Percentiles rank a stretch among this genome's conserved stretches.
Conservation (phyloP, 2,797 vertebrate genomes). For the Rhinophrynus dorsalis region DNA sequence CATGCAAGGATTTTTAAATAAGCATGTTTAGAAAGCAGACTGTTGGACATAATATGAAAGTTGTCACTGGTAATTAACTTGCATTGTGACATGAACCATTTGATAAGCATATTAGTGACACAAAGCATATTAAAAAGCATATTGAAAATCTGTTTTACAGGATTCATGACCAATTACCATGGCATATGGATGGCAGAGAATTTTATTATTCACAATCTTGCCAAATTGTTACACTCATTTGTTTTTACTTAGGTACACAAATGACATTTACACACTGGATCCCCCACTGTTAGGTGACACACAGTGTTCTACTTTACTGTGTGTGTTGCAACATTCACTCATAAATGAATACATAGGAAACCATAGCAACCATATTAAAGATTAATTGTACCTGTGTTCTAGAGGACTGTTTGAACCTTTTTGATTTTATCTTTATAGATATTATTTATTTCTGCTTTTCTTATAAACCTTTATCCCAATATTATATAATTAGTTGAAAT, state of each 20-base stretch:
- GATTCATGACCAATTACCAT: conserved; percentile 9
- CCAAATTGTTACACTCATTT: conserved; percentile 11
- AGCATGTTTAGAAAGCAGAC: too few relatives aligned
- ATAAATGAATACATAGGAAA: conserved; percentile 6
- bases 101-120: background rate
- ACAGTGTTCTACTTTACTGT: background rate
- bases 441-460: too few relatives aligned
- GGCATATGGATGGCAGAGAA: background rate
- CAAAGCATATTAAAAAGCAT: background rate
- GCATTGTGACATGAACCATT: background rate
- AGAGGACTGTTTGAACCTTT: too few relatives aligned
- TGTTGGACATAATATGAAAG: background rate
- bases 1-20: too few relatives aligned
- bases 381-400: background rate
- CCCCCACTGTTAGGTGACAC: conserved; percentile 6
- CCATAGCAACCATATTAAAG: conserved; percentile 22
- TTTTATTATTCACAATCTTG: conserved; percentile 16
- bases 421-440: too few relatives aligned
- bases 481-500: too few relatives aligned
- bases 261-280: conserved; percentile 10
- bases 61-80: background rate
- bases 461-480: too few relatives aligned
- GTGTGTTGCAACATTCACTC: conserved; percentile 15
- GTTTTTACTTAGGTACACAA: conserved; percentile 8
- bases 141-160: conserved; percentile 17